Evolutionary conservation across 2,888 invertebrate species (phyloP).

Genomic region (Galeopsomyia nigrocyanea): DNA sequence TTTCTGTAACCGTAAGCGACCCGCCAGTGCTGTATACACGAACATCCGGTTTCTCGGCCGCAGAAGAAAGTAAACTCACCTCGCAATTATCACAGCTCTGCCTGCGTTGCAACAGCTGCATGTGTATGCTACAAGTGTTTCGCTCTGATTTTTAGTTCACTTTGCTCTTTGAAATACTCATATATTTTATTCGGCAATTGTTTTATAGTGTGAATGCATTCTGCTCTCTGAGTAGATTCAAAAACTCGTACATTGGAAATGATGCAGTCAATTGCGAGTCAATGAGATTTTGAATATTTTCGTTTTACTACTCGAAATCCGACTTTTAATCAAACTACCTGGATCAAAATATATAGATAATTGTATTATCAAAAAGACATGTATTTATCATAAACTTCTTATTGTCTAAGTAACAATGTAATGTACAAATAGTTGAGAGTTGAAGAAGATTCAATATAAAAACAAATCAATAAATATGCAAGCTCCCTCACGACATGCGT

Average conservation of each 20-base stretch:
- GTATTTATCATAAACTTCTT: conserved; percentile 15
- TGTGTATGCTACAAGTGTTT: no score
- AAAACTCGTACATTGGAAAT: no score
- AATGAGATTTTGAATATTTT: no score
- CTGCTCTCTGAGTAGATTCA: no score
- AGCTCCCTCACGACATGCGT: not conserved
- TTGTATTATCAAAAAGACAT: conserved; percentile 13
- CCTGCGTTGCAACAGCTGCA: no score
- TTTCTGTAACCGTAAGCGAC: conserved; percentile 76
- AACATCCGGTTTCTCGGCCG: conserved; percentile 76
- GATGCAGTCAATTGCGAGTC: no score
- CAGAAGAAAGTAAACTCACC: conserved; percentile 46
- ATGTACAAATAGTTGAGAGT: no score
- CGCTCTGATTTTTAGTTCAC: no score
- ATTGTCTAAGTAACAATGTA: conserved; percentile 9
- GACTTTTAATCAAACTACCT: no score
- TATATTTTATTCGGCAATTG: not conserved
- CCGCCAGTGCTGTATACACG: conserved; percentile 74
- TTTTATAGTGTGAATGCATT: not conserved
- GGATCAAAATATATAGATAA: conserved; percentile 12
- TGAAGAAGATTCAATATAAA: conserved; percentile 17
- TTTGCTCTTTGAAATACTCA: no score
- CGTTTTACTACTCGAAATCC: not conserved
- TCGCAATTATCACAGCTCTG: not conserved
- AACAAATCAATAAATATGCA: not conserved